Base-by-base conservation (phyloP, 1,140 invertebrate species). In the Polyergus mexicanus region DNA sequence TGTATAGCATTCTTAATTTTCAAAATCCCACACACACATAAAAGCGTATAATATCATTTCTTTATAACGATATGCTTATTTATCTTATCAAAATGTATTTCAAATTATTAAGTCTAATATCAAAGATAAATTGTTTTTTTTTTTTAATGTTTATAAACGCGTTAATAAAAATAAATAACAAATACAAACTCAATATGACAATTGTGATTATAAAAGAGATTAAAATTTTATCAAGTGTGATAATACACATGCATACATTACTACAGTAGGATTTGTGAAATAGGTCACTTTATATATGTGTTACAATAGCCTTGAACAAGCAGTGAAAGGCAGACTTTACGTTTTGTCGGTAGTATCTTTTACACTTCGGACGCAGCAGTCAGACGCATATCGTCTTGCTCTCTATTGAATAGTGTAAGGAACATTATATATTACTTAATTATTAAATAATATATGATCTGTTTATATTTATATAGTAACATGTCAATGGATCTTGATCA, bases 301-400 rank as follows among this genome's bases (percentile, higher is more conserved):
- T n/a, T 54, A 16, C 7, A 7, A 38, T 32, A 32, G 10, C 54
- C 71, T 74, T 74, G 71, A 58, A 28, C 7, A 35, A n/a, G 5
- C 25, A 32, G 54, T 75, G 22, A 76, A 76, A 76, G 56, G 72
- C 13, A 28, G 47, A 44, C 41, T 19, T 74, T 16, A 35, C 13
- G 7, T 38, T 11, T 25, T 58, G 11, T 58, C n/a, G 22, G 32
- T 28, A 58, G 54, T 41, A 11, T 60, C 72, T 60, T 28, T 60
- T 75, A 60, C 7, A 38, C 16, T 76, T 41, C 22, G 38, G 22
- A 28, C 22, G 35, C 22, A 41, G 51, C 32, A 62, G 5, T 11
- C 8, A n/a, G n/a, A n/a, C 11, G 32, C 1, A 19, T 56, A 58
- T 76, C 2, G 16, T 75, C n/a, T 25, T 35, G 13, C 1, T 16